Evolutionary conservation across 1,140 invertebrate species (phyloP), one percentile per base, ranked within the genome.

Genomic region (Zaprionus taronus): DNA sequence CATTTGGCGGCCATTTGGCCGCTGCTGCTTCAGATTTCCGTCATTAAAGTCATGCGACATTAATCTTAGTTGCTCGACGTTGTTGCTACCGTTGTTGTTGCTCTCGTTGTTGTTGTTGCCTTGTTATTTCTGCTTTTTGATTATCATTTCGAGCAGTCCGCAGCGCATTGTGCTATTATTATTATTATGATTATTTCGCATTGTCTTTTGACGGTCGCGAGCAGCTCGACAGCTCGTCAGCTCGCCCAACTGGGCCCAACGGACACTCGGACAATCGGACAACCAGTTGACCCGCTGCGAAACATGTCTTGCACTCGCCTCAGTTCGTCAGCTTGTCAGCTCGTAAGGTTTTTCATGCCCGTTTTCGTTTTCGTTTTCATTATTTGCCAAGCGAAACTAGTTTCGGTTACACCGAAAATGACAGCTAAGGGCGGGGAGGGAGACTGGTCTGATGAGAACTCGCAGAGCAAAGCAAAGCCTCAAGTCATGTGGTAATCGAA

Each of bases 21-120:
- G 64, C 65, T 31, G 64, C 65, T 72, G 36, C 60, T 55, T 77
- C 63, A 77, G 70, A 73, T 77, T 77, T 77, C 75, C 75, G 75
- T 77, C 75, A 77, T 77, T 77, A 77, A 31, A 68, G 75, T 77
- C 71, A 77, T 77, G 75, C 75, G 75, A 77, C 75, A 77, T 77
- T 73, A 77, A 77, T 73, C 75, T 77, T 77, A 60, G 72, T 56
- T 53, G 63, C 36, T 60, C 47, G 47, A 20, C 47, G 36, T 44
- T 56, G 66, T 34, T 53, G 56, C 12, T 56, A 14, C 38, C 2
- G 7, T 57, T 67, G 49, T 67, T 57, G 53, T 26, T 28, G 26
- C 1, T 24, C 24, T 5, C 6, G 26, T 28, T 57, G 53, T 49
- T 62, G 68, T 38, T 53, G 68, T 20, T 44, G 71, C 51, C 60